Evolutionary conservation across 2,113 vertebrate genomes (phyloP).

Genomic region (Motacilla tschutschensis): DNA sequence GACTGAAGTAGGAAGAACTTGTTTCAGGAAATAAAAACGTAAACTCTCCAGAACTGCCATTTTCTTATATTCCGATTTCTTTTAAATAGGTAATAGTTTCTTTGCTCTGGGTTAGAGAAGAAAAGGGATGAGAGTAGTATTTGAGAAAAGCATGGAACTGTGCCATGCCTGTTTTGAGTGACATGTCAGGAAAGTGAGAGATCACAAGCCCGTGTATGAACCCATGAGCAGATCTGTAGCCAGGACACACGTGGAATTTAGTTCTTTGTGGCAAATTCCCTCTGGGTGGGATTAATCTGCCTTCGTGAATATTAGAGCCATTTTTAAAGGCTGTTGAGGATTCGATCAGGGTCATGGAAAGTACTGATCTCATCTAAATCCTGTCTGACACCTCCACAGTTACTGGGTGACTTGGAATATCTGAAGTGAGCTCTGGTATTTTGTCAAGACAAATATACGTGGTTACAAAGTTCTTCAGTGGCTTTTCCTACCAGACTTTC

Average conservation of each 20-base stretch:
- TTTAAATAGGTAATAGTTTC: background rate
- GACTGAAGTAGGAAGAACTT: background rate
- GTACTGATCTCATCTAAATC: background rate
- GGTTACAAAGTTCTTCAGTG: background rate
- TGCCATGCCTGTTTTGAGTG: background rate
- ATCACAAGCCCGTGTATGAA: background rate
- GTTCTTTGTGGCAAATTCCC: background rate
- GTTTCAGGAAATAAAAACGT: background rate
- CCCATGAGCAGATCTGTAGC: background rate
- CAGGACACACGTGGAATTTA: fast-evolving
- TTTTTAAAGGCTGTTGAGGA: background rate
- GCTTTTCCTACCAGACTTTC: background rate
- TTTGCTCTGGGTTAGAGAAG: background rate
- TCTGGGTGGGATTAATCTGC: background rate
- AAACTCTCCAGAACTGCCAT: background rate
- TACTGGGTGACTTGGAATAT: background rate
- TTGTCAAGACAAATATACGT: background rate
- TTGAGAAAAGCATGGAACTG: background rate
- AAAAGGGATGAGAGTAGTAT: background rate
- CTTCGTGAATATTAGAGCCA: background rate
- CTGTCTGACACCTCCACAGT: background rate
- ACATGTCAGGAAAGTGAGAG: fast-evolving
- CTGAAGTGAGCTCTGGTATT: background rate
- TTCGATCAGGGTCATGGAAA: background rate
- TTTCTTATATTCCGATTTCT: background rate